A percentile compares a stretch with the other conserved stretches of the same genome.
These are phyloP conservation scores for Acleris holmiana DNA, from an alignment of 2,888 invertebrate species.

Conservation along the genomic window DNA sequence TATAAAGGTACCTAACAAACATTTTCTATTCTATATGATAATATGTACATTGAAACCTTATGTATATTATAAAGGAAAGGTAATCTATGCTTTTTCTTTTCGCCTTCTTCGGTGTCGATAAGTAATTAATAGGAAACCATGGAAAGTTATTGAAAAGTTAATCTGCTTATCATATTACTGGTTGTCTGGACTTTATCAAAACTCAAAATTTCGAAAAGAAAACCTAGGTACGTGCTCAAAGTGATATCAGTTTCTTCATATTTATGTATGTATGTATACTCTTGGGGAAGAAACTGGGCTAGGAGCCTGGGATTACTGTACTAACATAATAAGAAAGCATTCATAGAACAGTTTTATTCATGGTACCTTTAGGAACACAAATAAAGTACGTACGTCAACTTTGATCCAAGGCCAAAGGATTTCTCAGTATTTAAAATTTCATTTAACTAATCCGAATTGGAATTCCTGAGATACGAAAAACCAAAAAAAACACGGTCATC, in stretches of 20 bases:
- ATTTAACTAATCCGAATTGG: conserved; percentile 5
- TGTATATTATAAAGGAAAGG: background rate
- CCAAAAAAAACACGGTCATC: conserved; percentile 2
- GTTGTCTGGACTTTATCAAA: background rate
- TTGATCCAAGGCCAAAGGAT: background rate
- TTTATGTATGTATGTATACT: too few relatives aligned
- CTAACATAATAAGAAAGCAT: too few relatives aligned
- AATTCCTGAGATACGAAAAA: conserved; percentile 9
- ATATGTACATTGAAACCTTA: background rate
- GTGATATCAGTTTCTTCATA: too few relatives aligned
- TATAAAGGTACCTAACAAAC: too few relatives aligned
- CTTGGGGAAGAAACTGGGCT: too few relatives aligned
- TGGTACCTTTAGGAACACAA: too few relatives aligned
- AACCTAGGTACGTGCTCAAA: too few relatives aligned
- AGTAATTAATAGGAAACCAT: conserved; percentile 1
- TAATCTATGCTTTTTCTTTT: conserved; percentile 1
- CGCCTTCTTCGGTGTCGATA: background rate
- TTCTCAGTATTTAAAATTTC: conserved; percentile 7
- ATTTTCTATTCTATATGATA: too few relatives aligned
- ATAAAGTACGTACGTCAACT: too few relatives aligned
- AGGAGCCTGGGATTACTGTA: too few relatives aligned
- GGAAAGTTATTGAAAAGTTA: conserved; percentile 3
- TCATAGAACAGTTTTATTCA: too few relatives aligned
- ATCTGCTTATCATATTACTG: conserved; percentile 1
- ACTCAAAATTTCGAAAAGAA: background rate